Evolutionary conservation across 2,888 invertebrate species (phyloP), one percentile per base, ranked within the genome.

Genomic region (Maniola hyperantus): DNA sequence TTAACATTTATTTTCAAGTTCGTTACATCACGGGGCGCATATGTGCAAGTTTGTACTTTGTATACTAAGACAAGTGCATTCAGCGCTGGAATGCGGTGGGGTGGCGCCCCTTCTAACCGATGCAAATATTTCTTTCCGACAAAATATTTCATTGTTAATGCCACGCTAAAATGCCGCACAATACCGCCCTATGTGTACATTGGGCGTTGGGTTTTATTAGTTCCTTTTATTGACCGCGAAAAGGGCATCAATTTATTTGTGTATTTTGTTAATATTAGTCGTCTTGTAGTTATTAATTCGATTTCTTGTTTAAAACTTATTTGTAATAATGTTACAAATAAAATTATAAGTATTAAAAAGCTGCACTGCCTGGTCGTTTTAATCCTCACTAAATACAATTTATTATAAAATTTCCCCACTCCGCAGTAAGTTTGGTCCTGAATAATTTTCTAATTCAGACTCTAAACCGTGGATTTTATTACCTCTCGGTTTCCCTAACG

Each of bases 91-190:
- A 89, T 89, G 87, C 85, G 33, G 58, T 62, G 58, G 76, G 76
- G 70, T 71, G 74, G 70, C 79, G 78, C 86, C 89, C 69, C 48
- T 57, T 67, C 6, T 57, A 61, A 64, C 77, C 85, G 74, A 91
- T 89, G 86, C 89, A 90, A 91, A 91, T 89, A 87, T 87, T 90
- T 89, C 89, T 88, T 90, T 82, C 81, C 79, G 73, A 85, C 87
- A 85, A 88, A 88, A 89, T 87, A 88, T 88, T 82, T 83, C 83
- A 79, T 86, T 88, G 91, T 89, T 91, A 91, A 90, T 90, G 81
- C 81, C 83, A 82, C 79, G 83, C 83, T 84, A 83, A 86, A 88
- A 88, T 88, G 86, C 73, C 72, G 67, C 85, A 68, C 64, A 50
- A 80, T 79, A 78, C 78, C 74, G 74, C 74, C 78, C 85, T 84